Conservation (phyloP, 2,113 vertebrate genomes). For the Hemibates koningsi region DNA sequence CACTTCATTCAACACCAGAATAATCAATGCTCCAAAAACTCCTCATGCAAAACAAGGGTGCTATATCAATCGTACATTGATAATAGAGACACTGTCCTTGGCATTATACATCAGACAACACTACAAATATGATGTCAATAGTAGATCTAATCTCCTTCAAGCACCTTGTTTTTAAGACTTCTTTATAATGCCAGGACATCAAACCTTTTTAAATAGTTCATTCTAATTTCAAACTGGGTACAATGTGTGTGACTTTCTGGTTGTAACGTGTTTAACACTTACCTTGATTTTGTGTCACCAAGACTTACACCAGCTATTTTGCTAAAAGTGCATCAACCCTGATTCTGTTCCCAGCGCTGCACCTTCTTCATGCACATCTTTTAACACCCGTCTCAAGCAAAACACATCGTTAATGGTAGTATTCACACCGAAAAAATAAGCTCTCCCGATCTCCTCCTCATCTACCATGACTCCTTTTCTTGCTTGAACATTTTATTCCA, state of each 20-base stretch:
- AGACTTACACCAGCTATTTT: background rate
- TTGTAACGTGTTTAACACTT: background rate
- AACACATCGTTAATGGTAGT: background rate
- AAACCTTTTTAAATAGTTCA: background rate
- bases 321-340: background rate
- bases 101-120: background rate
- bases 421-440: background rate
- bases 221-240: background rate
- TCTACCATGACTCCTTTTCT: background rate
- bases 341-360: background rate
- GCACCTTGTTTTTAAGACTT: background rate
- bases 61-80: background rate
- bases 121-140: background rate
- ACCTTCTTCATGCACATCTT: background rate
- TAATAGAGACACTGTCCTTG: slow-evolving; percentile 1
- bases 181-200: background rate
- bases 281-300: background rate
- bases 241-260: rapidly evolving
- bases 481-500: background rate
- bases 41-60: background rate
- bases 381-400: background rate
- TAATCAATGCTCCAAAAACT: background rate
- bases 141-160: background rate
- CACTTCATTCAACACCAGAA: background rate
- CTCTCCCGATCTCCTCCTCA: background rate